Base-by-base conservation (phyloP, 2,888 invertebrate species). In the Eustalomyia histrio region DNA sequence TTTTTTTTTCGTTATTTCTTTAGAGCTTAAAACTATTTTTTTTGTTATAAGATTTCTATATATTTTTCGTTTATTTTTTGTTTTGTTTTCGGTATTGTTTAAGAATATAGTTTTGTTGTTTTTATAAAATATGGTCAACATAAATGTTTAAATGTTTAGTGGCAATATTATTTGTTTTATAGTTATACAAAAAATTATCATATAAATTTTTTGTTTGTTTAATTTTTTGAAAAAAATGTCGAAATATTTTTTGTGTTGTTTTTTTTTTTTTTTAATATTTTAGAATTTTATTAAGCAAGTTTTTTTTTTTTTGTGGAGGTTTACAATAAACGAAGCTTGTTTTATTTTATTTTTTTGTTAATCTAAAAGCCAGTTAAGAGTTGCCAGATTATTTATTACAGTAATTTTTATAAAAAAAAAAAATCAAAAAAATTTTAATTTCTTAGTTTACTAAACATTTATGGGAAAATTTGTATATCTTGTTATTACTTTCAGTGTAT, bases 261-360 rank as follows among this genome's bases (percentile, higher is more conserved):
- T n/a, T n/a, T n/a, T n/a, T n/a, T n/a, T n/a, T 50, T 60, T 6
- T 29, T 3, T 29, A 29, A 69, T 81, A 29, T 78, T 72, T 53
- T 73, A 47, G 60, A 58, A 60, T 72, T 61, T 71, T 60, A 17
- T 74, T 43, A 78, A 74, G 73, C 68, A 69, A 81, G 47, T 58
- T 60, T 76, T 64, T 75, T 58, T 58, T 60, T 76, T 64, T 75
- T 58, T 72, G 55, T 47, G 6, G 14, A 33, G 24, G 75, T 71
- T 76, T 82, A 67, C 18, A 52, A 64, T 64, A 60, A 53, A 35
- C 50, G 60, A 18, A 43, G 53, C 76, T 67, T 67, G 8, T 55
- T 82, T 76, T 58, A 64, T 67, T 76, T 71, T 47, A 69, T 71
- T 79, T 65, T 76, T 43, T n/a, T n/a, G n/a, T n/a, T 43, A 14